Evolutionary conservation across 2,888 invertebrate species (phyloP), one percentile per base, ranked within the genome.

Genomic region (Agriopis aurantiaria): DNA sequence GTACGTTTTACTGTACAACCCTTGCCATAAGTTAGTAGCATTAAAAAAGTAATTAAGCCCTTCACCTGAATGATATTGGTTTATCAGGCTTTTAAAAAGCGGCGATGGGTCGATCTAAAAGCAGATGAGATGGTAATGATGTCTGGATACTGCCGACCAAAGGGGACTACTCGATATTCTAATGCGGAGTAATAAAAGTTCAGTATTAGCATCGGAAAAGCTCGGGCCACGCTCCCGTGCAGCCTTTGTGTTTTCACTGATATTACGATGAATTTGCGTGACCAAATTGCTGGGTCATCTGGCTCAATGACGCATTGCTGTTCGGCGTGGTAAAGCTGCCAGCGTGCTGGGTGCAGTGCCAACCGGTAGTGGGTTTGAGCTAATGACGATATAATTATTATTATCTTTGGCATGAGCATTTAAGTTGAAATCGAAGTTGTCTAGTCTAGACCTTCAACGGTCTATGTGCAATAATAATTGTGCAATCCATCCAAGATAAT

Each of bases 111-210:
- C 75, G 71, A 78, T 66, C 61, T 68, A 65, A 75, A 80, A 82
- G 80, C 84, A 85, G 82, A 84, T 81, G 82, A 80, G 83, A 86
- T 85, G 86, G 77, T 85, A 88, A 88, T 88, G 80, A 77, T 78
- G 77, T 67, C 80, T 78, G 81, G 80, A 81, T 82, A 81, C 77
- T 78, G 80, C 80, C 78, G 78, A 77, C 79, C 82, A 80, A 82
- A 80, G 81, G 74, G 74, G 83, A 85, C 84, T 85, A 84, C 86
- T 88, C 87, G 87, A 88, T 89, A 89, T 89, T 89, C 89, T 88
- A 89, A 89, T 88, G 86, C 81, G 76, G 78, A 78, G 85, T 83
- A 89, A 89, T 89, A 89, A 89, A 88, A 88, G 86, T 81, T 80
- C 78, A 80, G 83, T 81, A 85, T 86, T 85, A 82, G 85, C 86